phyloP scores from a whole-genome alignment of 2,888 invertebrate species.

The Hydroisotoma schaefferi region DNA sequence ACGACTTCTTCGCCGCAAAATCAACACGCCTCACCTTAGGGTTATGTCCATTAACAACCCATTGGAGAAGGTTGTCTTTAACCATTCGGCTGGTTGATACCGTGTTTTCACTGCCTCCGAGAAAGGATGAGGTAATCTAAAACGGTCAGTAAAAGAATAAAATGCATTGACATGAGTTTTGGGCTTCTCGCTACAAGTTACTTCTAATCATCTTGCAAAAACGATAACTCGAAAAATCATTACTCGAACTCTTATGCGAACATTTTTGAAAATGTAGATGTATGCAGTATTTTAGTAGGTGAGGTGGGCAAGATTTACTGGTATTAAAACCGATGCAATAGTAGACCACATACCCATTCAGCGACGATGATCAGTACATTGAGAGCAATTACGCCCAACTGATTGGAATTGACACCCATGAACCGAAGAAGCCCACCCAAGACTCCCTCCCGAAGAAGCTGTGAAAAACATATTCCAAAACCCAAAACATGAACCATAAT shows the following conservation, averaged over 20 bases:
- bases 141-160: not conserved
- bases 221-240: too few relatives aligned
- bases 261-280: too few relatives aligned
- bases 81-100: conserved; percentile 41
- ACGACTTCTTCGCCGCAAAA: too few relatives aligned
- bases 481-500: too few relatives aligned
- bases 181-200: too few relatives aligned
- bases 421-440: conserved; percentile 52
- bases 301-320: too few relatives aligned
- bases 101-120: conserved; percentile 45
- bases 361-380: conserved; percentile 80
- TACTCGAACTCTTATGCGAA: too few relatives aligned
- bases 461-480: conserved; percentile 9
- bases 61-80: conserved; percentile 41
- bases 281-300: too few relatives aligned
- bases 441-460: conserved; percentile 45
- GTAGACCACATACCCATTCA: conserved; percentile 76
- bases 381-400: conserved; percentile 74
- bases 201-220: too few relatives aligned
- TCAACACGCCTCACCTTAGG: too few relatives aligned
- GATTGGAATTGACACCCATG: conserved; percentile 70
- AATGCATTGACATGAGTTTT: too few relatives aligned
- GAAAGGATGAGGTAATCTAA: conserved; percentile 47
- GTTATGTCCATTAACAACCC: conserved; percentile 43
- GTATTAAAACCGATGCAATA: too few relatives aligned